A percentile compares a stretch with the other conserved stretches of the same genome.
phyloP scores from a whole-genome alignment of 2,797 vertebrate species.

The Microctenopoma lineatum region DNA sequence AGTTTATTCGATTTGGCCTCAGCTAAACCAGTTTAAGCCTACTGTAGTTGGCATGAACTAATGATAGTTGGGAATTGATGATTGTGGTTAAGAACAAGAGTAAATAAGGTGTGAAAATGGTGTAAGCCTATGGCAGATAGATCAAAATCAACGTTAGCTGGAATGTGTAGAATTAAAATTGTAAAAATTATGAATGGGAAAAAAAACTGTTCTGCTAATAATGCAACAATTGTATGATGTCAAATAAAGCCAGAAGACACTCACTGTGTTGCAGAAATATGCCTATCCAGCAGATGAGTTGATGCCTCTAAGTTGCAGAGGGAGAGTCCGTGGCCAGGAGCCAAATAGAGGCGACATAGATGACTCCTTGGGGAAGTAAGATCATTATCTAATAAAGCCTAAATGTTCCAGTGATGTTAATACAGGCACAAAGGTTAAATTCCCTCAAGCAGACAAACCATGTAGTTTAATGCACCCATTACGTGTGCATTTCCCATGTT shows the following conservation, averaged over 20 bases:
- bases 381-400: constrained; percentile 27
- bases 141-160: too few species aligned
- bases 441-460: neutral
- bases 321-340: constrained; percentile 85
- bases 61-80: neutral
- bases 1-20: neutral
- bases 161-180: neutral
- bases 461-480: neutral
- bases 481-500: neutral
- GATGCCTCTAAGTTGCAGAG: constrained; percentile 87
- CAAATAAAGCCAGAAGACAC: neutral
- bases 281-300: constrained; percentile 89
- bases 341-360: constrained; percentile 88
- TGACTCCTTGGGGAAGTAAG: constrained; percentile 87
- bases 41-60: neutral
- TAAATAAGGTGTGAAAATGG: too few species aligned
- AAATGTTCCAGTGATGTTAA: neutral
- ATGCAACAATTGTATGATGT: neutral
- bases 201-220: neutral
- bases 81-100: neutral
- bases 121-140: neutral
- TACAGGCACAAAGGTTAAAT: neutral
- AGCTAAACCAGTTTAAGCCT: neutral
- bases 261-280: constrained; percentile 78
- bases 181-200: neutral